Evolutionary conservation across 2,113 vertebrate species (phyloP).

Genomic region (Eleginops maclovinus): DNA sequence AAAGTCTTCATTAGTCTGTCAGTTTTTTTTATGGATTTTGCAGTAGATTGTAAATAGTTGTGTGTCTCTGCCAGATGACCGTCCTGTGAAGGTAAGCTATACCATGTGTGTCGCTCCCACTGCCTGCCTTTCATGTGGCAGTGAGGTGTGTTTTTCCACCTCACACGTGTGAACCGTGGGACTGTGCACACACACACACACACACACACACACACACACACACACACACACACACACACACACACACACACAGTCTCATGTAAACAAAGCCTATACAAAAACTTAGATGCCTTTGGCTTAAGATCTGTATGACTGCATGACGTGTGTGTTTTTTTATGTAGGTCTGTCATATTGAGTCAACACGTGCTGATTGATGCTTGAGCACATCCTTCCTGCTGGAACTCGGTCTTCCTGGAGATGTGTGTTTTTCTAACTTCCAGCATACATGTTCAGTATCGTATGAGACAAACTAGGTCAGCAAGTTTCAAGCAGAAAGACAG

Average conservation of each 20-base stretch:
- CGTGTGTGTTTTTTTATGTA: not conserved
- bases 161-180: constrained; percentile 1
- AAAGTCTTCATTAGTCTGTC: not conserved
- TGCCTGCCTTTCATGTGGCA: constrained; percentile 9
- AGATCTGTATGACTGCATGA: not conserved
- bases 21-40: constrained; percentile 11
- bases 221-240: not conserved
- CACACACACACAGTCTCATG: not conserved
- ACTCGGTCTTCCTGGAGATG: constrained; percentile 1
- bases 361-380: not conserved
- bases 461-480: constrained; percentile 31
- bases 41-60: constrained; percentile 40
- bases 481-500: not conserved
- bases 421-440: constrained; percentile 16
- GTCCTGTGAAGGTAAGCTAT: constrained; percentile 13
- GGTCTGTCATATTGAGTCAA: not conserved
- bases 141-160: constrained; percentile 59
- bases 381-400: not conserved
- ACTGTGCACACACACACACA: not conserved
- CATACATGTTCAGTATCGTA: constrained; percentile 8
- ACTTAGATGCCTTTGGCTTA: not conserved
- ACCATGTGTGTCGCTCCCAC: constrained; percentile 29
- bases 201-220: constrained; percentile 1
- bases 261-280: not conserved
- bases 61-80: constrained; percentile 21